Conservation (phyloP, 2,797 vertebrate species). For the Loris lydekkerianus region DNA sequence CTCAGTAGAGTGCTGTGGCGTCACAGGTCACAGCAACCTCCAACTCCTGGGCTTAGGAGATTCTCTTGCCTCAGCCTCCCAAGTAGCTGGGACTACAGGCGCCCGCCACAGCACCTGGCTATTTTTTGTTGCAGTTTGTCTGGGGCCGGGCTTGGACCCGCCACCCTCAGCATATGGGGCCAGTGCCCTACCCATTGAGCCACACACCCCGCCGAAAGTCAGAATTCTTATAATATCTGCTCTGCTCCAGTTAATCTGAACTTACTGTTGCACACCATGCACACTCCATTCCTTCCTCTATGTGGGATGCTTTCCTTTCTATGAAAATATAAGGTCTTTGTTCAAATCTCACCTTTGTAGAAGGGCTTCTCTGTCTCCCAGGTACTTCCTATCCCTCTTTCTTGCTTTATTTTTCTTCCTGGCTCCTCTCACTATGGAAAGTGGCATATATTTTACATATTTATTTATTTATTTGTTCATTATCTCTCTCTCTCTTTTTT, state of each 20-base stretch:
- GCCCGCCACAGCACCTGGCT: too few relatives aligned
- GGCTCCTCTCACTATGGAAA: not conserved
- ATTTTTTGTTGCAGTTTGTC: too few relatives aligned
- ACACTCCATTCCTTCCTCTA: not conserved
- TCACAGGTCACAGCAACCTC: too few relatives aligned
- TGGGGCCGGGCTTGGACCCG: too few relatives aligned
- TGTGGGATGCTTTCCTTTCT: not conserved
- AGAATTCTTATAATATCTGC: constrained; percentile 8
- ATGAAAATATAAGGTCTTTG: constrained; percentile 27
- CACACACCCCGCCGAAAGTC: not conserved
- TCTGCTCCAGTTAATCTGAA: not conserved
- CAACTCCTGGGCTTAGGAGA: too few relatives aligned
- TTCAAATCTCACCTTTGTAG: not conserved
- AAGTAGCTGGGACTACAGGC: too few relatives aligned
- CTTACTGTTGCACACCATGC: not conserved
- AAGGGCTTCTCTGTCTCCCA: not conserved
- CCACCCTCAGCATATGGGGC: too few relatives aligned
- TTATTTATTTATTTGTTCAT: not conserved
- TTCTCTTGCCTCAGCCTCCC: too few relatives aligned
- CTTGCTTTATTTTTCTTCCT: constrained; percentile 35
- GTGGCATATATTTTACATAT: constrained; percentile 11
- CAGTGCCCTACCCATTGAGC: too few relatives aligned
- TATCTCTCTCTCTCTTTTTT: not conserved
- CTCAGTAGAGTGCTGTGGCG: too few relatives aligned
- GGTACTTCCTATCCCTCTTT: not conserved